phyloP scores from a whole-genome alignment of 2,113 vertebrate genomes.

The Syngnathus typhle region DNA sequence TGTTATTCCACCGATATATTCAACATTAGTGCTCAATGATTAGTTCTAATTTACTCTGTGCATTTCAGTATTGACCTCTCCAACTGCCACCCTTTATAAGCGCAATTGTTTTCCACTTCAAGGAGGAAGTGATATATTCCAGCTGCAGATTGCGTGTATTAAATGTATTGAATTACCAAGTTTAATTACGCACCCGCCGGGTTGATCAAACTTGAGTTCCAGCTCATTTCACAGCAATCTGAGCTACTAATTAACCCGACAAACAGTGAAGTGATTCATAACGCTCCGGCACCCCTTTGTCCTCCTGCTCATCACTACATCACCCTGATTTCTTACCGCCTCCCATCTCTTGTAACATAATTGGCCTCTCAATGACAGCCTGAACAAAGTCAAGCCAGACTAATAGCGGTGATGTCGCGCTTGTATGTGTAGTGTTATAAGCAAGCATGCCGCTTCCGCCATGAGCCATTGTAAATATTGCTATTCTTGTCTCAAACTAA shows the following conservation, averaged over 20 bases:
- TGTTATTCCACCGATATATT: background rate
- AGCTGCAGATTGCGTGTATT: background rate
- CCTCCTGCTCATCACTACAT: conserved; percentile 25
- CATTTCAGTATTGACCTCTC: background rate
- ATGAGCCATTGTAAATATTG: background rate
- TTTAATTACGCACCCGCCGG: conserved; percentile 3
- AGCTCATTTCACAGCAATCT: conserved; percentile 22
- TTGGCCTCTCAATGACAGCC: conserved; percentile 39
- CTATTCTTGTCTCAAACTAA: background rate
- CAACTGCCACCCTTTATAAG: background rate
- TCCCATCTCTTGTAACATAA: conserved; percentile 36
- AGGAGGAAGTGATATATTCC: background rate
- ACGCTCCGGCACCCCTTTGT: conserved; percentile 28
- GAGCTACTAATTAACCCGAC: conserved; percentile 38
- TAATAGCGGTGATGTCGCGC: conserved; percentile 24
- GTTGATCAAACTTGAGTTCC: conserved; percentile 10
- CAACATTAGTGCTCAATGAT: background rate
- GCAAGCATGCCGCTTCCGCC: background rate
- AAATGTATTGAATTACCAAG: background rate
- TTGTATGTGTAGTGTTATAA: conserved; percentile 15
- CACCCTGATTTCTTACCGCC: conserved; percentile 33
- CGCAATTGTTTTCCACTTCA: background rate
- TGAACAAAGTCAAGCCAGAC: conserved; percentile 50
- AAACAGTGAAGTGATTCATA: conserved; percentile 40
- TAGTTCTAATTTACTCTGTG: background rate